A percentile compares a stretch with the other conserved stretches of the same genome.
These are phyloP conservation scores for Punctoribates punctum DNA, from an alignment of 2,888 invertebrate genomes.

Conservation along the genomic window DNA sequence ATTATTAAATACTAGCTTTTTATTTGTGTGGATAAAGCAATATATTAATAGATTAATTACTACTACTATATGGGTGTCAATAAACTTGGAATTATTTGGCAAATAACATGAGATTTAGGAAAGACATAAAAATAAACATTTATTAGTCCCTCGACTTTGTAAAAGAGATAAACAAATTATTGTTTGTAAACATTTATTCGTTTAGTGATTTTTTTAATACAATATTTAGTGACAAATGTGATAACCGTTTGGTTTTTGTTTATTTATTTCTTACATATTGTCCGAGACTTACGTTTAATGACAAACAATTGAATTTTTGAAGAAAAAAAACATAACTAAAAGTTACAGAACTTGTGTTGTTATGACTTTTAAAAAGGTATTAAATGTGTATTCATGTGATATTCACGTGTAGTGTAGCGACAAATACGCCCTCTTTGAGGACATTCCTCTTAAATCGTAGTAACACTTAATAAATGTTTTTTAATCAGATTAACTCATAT, in stretches of 20 bases:
- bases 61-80: too few species aligned
- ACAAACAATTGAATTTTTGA: background rate
- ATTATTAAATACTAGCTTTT: too few species aligned
- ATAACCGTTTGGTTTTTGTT: background rate
- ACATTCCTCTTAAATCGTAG: background rate
- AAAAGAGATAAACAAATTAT: background rate
- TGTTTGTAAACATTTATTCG: background rate
- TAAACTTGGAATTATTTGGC: too few species aligned
- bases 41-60: too few species aligned
- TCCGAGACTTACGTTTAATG: too few species aligned
- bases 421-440: conserved; percentile 1
- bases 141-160: background rate
- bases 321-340: background rate
- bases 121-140: background rate
- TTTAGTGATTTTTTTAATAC: background rate
- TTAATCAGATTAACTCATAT: background rate
- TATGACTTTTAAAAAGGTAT: too few species aligned
- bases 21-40: too few species aligned
- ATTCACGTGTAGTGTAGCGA: background rate
- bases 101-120: background rate
- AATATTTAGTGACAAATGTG: background rate
- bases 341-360: background rate
- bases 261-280: background rate
- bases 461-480: background rate
- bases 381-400: background rate